Evolutionary conservation across 2,113 vertebrate genomes (phyloP), one percentile per base, ranked within the genome.

Genomic region (Gallinago undulata): DNA sequence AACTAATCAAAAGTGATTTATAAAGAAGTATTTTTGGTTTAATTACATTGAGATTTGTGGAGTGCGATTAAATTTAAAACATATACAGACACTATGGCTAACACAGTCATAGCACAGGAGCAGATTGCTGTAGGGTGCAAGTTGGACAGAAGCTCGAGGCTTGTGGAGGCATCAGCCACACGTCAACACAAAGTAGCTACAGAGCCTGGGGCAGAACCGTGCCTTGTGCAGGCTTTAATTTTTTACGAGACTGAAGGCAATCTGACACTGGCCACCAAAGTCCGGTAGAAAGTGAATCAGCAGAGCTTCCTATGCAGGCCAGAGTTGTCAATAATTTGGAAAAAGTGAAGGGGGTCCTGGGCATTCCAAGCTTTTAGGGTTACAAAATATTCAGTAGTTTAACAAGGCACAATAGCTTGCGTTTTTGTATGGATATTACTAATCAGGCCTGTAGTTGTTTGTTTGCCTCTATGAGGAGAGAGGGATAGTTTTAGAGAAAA

Each of bases 31-130:
- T 89, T 90, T 93, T 91, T 84, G 5, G 7, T 96, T 95, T 93
- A 93, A 93, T 94, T 94, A 56, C 39, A 19, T 75, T 77, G 63
- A 79, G 87, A 92, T 94, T 95, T 95, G 83, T 92, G 74, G 72
- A n/a, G 86, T 70, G 73, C 75, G 70, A 90, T 90, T 91, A 84
- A 94, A 95, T 94, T 89, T 93, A 73, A 93, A 94, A 75, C 81
- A 93, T n/a, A 64, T 55, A 64, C 48, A 90, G 51, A 45, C 28
- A n/a, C 22, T 39, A 25, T 1, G 1, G 50, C 53, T 68, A 87
- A 41, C 1, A 2, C 25, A 60, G 35, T 84, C 35, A 4, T 89
- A 60, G 23, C 56, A 69, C 77, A 72, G 56, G 31, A 89, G 56
- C 72, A 70, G 75, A 59, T 50, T 72, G 35, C 22, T 77, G 48